These are phyloP conservation scores for Thereva nobilitata DNA, from an alignment of 2,888 invertebrate species.

Conservation along the genomic window DNA sequence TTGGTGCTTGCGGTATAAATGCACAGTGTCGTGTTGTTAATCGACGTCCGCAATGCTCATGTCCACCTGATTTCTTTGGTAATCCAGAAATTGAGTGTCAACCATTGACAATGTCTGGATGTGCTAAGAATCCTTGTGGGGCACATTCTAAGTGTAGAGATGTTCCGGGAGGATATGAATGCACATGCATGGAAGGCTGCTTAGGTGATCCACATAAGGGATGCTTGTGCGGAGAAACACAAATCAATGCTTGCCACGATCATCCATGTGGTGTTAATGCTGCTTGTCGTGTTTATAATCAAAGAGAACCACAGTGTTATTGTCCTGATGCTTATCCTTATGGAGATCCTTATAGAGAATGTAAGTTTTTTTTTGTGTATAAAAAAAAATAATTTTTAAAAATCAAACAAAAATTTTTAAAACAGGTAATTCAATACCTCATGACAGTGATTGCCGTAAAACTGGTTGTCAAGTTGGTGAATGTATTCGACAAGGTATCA, in stretches of 20 bases:
- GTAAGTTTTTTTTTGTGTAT: slow-evolving; percentile 59
- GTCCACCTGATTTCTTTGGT: slow-evolving; percentile 74
- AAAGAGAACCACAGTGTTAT: slow-evolving; percentile 75
- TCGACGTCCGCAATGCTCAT: slow-evolving; percentile 75
- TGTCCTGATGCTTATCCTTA: slow-evolving; percentile 81
- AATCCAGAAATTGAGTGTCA: slow-evolving; percentile 72
- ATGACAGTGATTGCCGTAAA: slow-evolving; percentile 75
- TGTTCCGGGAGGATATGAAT: slow-evolving; percentile 76
- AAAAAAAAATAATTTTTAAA: not conserved
- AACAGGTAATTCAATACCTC: slow-evolving; percentile 64
- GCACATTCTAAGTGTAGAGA: slow-evolving; percentile 81
- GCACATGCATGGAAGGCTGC: slow-evolving; percentile 78
- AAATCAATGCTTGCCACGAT: slow-evolving; percentile 75
- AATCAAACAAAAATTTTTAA: not conserved
- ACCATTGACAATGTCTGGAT: slow-evolving; percentile 71
- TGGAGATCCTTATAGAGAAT: slow-evolving; percentile 84
- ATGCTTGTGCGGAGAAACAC: slow-evolving; percentile 72
- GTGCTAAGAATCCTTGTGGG: slow-evolving; percentile 82
- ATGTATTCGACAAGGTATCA: slow-evolving; percentile 81
- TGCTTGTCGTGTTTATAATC: slow-evolving; percentile 71
- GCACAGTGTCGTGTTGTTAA: slow-evolving; percentile 82
- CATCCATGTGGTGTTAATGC: slow-evolving; percentile 83
- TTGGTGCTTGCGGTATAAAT: slow-evolving; percentile 78
- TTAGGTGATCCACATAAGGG: slow-evolving; percentile 80
- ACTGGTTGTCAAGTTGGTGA: slow-evolving; percentile 82